Percentiles rank a stretch among this genome's conserved stretches.
Evolutionary conservation across 2,888 invertebrate species (phyloP).

Genomic region (Uropetala carovei): DNA sequence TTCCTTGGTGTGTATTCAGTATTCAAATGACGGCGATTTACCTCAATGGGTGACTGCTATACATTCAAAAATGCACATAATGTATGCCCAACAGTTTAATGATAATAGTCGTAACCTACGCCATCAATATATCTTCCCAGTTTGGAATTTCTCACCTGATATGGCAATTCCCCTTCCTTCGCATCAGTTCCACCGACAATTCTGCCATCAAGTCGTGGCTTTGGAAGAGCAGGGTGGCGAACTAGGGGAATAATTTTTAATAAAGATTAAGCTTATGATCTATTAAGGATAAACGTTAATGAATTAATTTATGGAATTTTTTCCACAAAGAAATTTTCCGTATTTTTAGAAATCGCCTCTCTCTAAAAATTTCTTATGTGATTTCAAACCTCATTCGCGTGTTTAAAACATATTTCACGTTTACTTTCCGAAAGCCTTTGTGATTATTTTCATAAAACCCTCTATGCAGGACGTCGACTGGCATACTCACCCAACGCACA

Average conservation of each 20-base stretch:
- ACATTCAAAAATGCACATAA: not conserved
- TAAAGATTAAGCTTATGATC: not conserved
- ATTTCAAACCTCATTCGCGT: too few relatives aligned
- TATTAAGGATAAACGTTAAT: too few relatives aligned
- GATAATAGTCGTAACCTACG: not conserved
- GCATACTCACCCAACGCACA: not conserved
- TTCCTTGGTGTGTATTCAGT: not conserved
- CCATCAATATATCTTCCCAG: not conserved
- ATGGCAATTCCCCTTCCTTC: not conserved
- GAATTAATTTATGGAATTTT: too few relatives aligned
- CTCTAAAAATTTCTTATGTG: too few relatives aligned
- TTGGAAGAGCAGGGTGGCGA: not conserved
- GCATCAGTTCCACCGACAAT: conserved; percentile 32
- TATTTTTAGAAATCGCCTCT: too few relatives aligned
- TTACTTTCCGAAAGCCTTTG: too few relatives aligned
- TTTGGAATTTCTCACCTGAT: not conserved
- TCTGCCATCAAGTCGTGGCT: not conserved
- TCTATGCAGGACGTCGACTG: too few relatives aligned
- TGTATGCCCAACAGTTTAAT: not conserved
- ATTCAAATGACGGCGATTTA: not conserved
- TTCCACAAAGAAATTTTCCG: too few relatives aligned
- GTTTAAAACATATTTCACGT: too few relatives aligned
- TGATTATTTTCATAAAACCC: too few relatives aligned
- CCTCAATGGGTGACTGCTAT: not conserved
- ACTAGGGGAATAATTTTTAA: not conserved